Percentiles rank a stretch among this genome's conserved stretches.
These are phyloP conservation scores for Campylomormyrus tamandua DNA, from an alignment of 2,113 vertebrate species.

Conservation along the genomic window DNA sequence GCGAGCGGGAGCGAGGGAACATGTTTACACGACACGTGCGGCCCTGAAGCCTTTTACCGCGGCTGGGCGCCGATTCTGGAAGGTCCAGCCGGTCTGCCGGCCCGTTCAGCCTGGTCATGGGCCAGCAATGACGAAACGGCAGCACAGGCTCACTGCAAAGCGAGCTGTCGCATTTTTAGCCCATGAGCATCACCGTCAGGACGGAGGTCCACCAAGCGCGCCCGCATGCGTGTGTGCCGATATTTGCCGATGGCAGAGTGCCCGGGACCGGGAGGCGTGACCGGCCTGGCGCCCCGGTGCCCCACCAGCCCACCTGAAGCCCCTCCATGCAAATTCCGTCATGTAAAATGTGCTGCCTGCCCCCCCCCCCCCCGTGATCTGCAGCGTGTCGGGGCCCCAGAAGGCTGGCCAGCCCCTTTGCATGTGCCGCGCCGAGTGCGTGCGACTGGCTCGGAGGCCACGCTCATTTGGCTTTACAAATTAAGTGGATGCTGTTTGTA, in stretches of 20 bases:
- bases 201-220: neutral
- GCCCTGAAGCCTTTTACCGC: neutral
- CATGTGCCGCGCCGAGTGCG: neutral
- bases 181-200: neutral
- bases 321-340: conserved; percentile 15
- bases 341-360: conserved; percentile 4
- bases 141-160: neutral
- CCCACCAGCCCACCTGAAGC: neutral
- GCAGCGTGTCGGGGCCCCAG: neutral
- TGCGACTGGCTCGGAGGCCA: neutral
- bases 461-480: conserved; percentile 40
- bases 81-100: neutral
- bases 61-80: neutral
- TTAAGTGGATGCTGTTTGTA: conserved; percentile 37
- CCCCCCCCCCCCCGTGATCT: neutral
- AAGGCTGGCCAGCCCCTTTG: neutral
- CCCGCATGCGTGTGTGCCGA: neutral
- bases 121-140: neutral
- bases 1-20: neutral
- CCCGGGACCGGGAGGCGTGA: neutral
- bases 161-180: neutral
- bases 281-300: neutral
- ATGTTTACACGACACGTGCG: neutral
- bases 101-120: neutral
- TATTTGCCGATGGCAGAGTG: conserved; percentile 1